Percentiles rank a stretch among this genome's conserved stretches.
Conservation (phyloP, 2,888 invertebrate genomes). For the Caenorhabditis panamensis region DNA sequence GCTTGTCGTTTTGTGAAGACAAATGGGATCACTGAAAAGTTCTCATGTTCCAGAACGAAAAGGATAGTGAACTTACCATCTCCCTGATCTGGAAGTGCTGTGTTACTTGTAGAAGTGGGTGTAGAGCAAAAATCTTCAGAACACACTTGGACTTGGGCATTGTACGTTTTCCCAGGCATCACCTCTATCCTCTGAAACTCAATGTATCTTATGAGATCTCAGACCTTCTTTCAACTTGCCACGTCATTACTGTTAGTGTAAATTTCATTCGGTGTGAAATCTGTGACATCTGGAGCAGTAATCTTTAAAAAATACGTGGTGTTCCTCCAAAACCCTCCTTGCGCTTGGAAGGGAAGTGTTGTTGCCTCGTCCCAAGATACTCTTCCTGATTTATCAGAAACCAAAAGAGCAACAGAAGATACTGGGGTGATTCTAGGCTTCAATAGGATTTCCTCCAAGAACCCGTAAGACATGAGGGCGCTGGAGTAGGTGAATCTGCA, state of each 20-base stretch:
- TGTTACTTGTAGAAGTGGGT: conserved; percentile 44
- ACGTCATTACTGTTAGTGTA: conserved; percentile 41
- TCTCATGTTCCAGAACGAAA: not conserved
- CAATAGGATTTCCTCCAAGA: conserved; percentile 64
- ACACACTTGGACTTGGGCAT: conserved; percentile 57
- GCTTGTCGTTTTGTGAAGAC: conserved; percentile 45
- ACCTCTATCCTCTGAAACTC: conserved; percentile 62
- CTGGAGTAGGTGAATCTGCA: conserved; percentile 55
- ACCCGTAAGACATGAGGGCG: conserved; percentile 62
- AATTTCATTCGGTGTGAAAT: conserved; percentile 36
- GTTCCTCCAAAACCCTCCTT: conserved; percentile 55
- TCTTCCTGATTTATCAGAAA: conserved; percentile 64
- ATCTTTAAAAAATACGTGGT: conserved; percentile 54
- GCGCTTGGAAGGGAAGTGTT: conserved; percentile 73
- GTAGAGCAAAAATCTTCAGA: conserved; percentile 62
- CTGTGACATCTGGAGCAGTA: conserved; percentile 38
- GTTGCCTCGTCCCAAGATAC: conserved; percentile 70
- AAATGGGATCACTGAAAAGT: conserved; percentile 47
- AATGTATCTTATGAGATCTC: not conserved
- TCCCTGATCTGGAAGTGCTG: conserved; percentile 42
- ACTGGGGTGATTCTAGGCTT: conserved; percentile 67
- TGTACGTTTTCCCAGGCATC: conserved; percentile 44
- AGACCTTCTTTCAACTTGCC: conserved; percentile 12
- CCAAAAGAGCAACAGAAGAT: conserved; percentile 64
- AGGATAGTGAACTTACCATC: conserved; percentile 2